Conservation (phyloP, 1,140 invertebrate genomes). For the Leptoteleia sp. region DNA sequence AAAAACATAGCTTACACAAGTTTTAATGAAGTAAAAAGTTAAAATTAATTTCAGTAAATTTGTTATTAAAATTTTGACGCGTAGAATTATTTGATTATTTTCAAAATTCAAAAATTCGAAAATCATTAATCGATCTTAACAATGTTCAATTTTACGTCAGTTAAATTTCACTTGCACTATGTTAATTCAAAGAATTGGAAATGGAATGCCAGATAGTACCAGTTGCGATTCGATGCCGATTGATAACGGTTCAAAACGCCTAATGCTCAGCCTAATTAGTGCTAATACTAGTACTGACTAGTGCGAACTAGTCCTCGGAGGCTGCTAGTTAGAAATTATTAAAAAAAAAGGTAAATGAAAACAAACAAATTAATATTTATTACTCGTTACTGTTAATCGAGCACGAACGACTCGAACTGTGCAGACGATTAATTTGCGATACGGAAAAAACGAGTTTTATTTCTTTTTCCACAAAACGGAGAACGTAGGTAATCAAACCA, state of each 20-base stretch:
- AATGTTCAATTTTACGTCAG: too few relatives aligned
- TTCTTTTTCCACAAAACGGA: slow-evolving; percentile 59
- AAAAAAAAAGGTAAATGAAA: slow-evolving; percentile 4
- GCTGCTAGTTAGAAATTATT: slow-evolving; percentile 78
- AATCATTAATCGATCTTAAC: too few relatives aligned
- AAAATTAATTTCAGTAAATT: too few relatives aligned
- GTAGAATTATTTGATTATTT: too few relatives aligned
- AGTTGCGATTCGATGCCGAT: slow-evolving; percentile 40
- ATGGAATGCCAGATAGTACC: background rate
- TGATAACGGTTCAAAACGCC: slow-evolving; percentile 60
- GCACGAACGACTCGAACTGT: slow-evolving; percentile 61
- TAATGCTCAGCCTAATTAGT: slow-evolving; percentile 77
- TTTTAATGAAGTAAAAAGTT: too few relatives aligned
- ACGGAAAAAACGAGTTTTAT: slow-evolving; percentile 35
- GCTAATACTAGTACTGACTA: slow-evolving; percentile 76
- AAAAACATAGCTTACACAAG: too few relatives aligned
- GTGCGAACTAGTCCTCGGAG: slow-evolving; percentile 76
- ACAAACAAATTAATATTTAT: slow-evolving; percentile 69
- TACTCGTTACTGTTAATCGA: slow-evolving; percentile 71
- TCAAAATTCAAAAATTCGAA: too few relatives aligned
- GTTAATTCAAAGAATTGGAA: too few relatives aligned
- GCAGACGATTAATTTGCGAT: slow-evolving; percentile 53
- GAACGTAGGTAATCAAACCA: slow-evolving; percentile 49
- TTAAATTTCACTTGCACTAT: too few relatives aligned
- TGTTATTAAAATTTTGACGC: too few relatives aligned